Evolutionary conservation across 2,888 invertebrate species (phyloP).

Genomic region (Apoda limacodes): DNA sequence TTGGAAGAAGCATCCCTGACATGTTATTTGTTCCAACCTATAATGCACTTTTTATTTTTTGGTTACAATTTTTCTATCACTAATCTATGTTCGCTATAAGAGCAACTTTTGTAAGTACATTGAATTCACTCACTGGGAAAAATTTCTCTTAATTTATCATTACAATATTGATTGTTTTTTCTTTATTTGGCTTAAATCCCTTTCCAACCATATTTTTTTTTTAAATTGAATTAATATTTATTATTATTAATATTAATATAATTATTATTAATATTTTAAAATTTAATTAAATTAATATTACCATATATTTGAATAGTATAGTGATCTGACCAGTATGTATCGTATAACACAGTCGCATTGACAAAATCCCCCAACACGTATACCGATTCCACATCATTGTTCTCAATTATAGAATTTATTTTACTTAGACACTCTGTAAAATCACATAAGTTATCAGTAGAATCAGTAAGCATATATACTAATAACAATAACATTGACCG

Average conservation of each 20-base stretch:
- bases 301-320: too few relatives aligned
- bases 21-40: conserved; percentile 12
- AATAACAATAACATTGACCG: conserved; percentile 12
- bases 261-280: conserved; percentile 10
- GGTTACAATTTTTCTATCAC: conserved; percentile 5
- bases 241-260: too few relatives aligned
- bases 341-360: too few relatives aligned
- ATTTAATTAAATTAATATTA: conserved; percentile 6
- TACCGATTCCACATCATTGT: conserved; percentile 8
- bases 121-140: too few relatives aligned
- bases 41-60: conserved; percentile 10
- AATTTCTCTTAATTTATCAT: too few relatives aligned
- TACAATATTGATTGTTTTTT: too few relatives aligned
- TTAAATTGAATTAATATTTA: too few relatives aligned
- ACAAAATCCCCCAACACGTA: conserved; percentile 12
- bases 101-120: conserved; percentile 11
- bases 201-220: too few relatives aligned
- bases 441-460: conserved; percentile 8
- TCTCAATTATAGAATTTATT: conserved; percentile 11
- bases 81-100: conserved; percentile 2
- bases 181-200: too few relatives aligned
- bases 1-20: conserved; percentile 10
- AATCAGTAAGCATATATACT: conserved; percentile 17
- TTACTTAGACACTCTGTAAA: conserved; percentile 14
- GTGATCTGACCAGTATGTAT: too few relatives aligned